phyloP scores from a whole-genome alignment of 2,797 vertebrate genomes.

The Gobionotothen gibberifrons region DNA sequence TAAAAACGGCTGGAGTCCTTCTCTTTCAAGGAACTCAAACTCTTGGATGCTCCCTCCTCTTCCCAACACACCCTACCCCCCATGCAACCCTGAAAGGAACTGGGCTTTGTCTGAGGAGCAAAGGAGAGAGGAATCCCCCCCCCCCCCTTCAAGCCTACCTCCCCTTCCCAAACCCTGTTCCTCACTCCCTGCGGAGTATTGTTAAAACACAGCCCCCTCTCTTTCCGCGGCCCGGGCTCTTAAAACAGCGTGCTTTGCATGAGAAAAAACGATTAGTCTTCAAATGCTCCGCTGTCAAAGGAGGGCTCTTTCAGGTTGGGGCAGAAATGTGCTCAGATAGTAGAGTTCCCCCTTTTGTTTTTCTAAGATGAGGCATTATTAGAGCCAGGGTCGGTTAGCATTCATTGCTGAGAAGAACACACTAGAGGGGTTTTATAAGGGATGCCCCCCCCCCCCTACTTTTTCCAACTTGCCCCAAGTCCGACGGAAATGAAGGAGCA shows the following conservation, averaged over 20 bases:
- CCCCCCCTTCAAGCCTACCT: constrained; percentile 36
- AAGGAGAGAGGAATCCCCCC: constrained; percentile 69
- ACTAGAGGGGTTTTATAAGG: constrained; percentile 56
- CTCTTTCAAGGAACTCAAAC: constrained; percentile 82
- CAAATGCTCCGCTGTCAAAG: constrained; percentile 83
- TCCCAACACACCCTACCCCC: constrained; percentile 59
- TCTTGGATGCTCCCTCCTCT: constrained; percentile 71
- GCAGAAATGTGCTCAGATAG: constrained; percentile 81
- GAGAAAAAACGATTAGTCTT: constrained; percentile 89
- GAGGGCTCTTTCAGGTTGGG: constrained; percentile 75
- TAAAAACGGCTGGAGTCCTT: constrained; percentile 67
- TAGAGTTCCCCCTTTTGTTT: constrained; percentile 80
- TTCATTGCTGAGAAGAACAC: constrained; percentile 71
- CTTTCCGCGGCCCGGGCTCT: constrained; percentile 71
- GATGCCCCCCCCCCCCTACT: constrained; percentile 27
- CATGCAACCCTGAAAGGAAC: constrained; percentile 81
- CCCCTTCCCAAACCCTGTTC: constrained; percentile 73
- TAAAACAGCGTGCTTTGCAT: constrained; percentile 87
- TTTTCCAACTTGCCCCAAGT: constrained; percentile 65
- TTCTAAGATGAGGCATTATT: constrained; percentile 79
- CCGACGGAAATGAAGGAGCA: constrained; percentile 66
- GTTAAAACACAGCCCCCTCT: constrained; percentile 84
- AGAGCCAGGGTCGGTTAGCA: constrained; percentile 76
- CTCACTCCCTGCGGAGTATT: constrained; percentile 86
- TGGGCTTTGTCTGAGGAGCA: constrained; percentile 84